A percentile compares a stretch with the other conserved stretches of the same genome.
Conservation (phyloP, 2,113 vertebrate genomes). For the Myrmecophaga tridactyla region DNA sequence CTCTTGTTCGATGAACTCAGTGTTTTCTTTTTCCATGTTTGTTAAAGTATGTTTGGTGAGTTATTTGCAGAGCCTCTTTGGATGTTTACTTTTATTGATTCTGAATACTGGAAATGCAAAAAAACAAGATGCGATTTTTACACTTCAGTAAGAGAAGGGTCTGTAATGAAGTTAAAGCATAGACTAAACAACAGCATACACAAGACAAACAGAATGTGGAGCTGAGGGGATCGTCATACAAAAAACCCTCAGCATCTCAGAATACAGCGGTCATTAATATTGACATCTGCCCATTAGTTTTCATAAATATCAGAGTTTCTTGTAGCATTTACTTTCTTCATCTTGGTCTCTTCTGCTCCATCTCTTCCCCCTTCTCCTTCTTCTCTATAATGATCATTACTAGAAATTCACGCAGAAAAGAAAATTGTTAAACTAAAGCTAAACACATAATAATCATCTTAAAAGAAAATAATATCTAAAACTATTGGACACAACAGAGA, state of each 20-base stretch:
- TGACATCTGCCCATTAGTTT: background rate
- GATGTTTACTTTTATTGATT: constrained; percentile 42
- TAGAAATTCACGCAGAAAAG: constrained; percentile 33
- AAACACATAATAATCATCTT: constrained; percentile 9
- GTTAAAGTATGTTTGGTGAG: constrained; percentile 33
- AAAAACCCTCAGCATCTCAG: background rate
- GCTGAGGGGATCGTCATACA: background rate
- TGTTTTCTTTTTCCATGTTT: background rate
- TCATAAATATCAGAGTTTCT: background rate
- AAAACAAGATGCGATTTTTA: constrained; percentile 17
- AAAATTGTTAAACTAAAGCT: background rate
- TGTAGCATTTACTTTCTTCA: background rate
- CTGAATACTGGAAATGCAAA: background rate
- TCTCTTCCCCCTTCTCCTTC: background rate
- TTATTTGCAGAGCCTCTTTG: background rate
- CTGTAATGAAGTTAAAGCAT: background rate
- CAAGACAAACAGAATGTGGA: background rate
- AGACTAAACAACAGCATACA: constrained; percentile 1
- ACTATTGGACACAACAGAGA: background rate
- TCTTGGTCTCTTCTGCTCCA: background rate
- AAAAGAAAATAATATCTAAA: background rate
- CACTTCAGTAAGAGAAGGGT: background rate
- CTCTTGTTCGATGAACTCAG: constrained; percentile 54
- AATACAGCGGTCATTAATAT: background rate
- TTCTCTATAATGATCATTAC: background rate